These are phyloP conservation scores for Holothuria scabra DNA, from an alignment of 53 echinoderm and acorn worm genomes.

Conservation along the genomic window DNA sequence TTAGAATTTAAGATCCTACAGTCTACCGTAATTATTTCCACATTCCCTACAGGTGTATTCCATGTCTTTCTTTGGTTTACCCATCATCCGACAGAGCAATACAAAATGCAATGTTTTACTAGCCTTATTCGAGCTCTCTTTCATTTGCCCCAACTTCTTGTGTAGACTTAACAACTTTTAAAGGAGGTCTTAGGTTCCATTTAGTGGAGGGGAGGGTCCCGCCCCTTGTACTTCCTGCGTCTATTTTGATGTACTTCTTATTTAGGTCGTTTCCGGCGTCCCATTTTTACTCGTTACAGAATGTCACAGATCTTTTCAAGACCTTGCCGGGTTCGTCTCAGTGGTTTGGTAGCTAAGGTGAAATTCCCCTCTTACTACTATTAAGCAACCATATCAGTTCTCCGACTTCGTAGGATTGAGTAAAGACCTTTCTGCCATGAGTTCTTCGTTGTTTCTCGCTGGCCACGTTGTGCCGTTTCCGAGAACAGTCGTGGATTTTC, in stretches of 20 bases:
- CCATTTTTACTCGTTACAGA: not conserved
- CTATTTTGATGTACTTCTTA: slow-evolving; percentile 43
- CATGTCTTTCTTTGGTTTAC: too few species aligned
- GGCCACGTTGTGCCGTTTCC: not conserved
- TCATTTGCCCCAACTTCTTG: not conserved
- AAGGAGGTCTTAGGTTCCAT: too few species aligned
- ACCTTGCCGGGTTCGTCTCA: not conserved
- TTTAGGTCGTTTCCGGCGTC: too few species aligned
- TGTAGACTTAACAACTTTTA: not conserved
- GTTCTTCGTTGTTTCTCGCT: not conserved
- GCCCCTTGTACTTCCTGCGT: slow-evolving; percentile 10
- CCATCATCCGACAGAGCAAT: too few species aligned
- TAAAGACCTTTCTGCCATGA: not conserved
- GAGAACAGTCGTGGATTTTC: not conserved
- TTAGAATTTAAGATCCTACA: too few species aligned
- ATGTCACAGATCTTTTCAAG: not conserved
- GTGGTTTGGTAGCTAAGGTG: not conserved
- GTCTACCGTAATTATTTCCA: too few species aligned
- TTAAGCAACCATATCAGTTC: slow-evolving; percentile 9
- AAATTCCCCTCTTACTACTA: not conserved
- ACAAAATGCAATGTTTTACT: too few species aligned
- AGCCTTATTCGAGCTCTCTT: too few species aligned
- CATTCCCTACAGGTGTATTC: too few species aligned
- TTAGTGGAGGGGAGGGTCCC: slow-evolving; percentile 12
- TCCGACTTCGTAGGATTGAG: not conserved